Conservation (phyloP, 2,113 vertebrate genomes). For the Poeciliopsis prolifica region DNA sequence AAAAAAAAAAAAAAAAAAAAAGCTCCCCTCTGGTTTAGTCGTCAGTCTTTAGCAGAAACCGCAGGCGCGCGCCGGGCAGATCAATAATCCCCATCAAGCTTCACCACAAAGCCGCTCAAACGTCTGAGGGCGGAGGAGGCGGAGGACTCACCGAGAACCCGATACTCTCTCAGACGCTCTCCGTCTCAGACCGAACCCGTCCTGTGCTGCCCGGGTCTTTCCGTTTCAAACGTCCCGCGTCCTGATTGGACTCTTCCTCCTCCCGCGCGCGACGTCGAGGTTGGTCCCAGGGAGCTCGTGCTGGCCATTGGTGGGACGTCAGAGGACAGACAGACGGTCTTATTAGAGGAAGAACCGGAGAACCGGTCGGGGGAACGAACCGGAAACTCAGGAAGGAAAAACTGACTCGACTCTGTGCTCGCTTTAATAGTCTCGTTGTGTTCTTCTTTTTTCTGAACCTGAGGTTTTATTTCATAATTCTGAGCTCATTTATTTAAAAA, state of each 20-base stretch:
- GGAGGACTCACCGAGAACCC: slow-evolving; percentile 55
- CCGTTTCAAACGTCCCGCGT: slow-evolving; percentile 52
- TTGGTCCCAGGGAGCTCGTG: slow-evolving; percentile 22
- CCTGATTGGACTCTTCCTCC: slow-evolving; percentile 64
- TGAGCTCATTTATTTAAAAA: neutral
- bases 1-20: slow-evolving; percentile 28
- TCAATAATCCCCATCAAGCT: slow-evolving; percentile 77
- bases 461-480: slow-evolving; percentile 1
- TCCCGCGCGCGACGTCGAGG: slow-evolving; percentile 6
- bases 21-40: slow-evolving; percentile 73
- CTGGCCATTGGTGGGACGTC: slow-evolving; percentile 7
- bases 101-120: slow-evolving; percentile 77
- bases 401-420: neutral
- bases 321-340: slow-evolving; percentile 27
- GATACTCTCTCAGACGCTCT: slow-evolving; percentile 63
- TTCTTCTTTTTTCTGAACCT: neutral
- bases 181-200: slow-evolving; percentile 48
- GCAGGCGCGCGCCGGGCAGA: slow-evolving; percentile 78
- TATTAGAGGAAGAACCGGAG: neutral
- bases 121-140: slow-evolving; percentile 49
- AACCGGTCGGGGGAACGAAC: neutral
- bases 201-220: slow-evolving; percentile 38
- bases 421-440: no score
- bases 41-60: slow-evolving; percentile 73
- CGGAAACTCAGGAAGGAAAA: neutral